phyloP scores from a whole-genome alignment of 1,140 invertebrate genomes.

The Oscheius sp. region DNA sequence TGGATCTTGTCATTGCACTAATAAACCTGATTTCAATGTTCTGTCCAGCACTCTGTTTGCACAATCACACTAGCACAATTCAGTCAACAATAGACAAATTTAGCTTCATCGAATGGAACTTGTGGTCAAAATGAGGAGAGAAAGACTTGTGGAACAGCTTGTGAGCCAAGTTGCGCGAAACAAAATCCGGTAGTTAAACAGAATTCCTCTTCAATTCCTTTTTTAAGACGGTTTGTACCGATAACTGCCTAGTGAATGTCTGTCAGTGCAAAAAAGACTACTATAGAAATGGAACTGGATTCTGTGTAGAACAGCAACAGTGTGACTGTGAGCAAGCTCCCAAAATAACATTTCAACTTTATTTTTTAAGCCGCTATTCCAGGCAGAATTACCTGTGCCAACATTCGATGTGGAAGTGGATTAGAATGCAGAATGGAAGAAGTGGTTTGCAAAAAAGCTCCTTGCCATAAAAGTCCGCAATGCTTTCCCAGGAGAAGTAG shows the following conservation, averaged over 20 bases:
- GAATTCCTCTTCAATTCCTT: neutral
- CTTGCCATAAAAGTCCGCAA: neutral
- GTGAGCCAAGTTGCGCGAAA: neutral
- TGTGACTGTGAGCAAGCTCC: neutral
- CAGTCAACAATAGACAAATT: too few species aligned
- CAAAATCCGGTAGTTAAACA: neutral
- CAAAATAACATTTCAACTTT: too few species aligned
- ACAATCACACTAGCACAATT: too few species aligned
- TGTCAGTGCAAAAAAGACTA: neutral
- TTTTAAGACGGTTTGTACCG: neutral
- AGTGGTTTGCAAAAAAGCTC: neutral
- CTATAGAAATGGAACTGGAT: neutral
- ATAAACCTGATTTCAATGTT: too few species aligned
- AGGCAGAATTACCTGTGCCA: neutral
- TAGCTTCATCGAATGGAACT: too few species aligned
- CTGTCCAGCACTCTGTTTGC: too few species aligned
- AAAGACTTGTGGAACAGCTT: neutral
- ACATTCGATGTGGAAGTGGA: neutral
- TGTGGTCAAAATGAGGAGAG: neutral
- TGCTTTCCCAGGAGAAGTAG: neutral
- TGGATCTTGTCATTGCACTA: too few species aligned
- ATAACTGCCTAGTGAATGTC: neutral
- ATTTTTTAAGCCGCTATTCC: neutral
- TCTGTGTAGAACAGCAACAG: neutral
- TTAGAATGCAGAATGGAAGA: neutral